These are phyloP conservation scores for Drosophila testacea DNA, from an alignment of 2,888 invertebrate genomes.

Conservation along the genomic window DNA sequence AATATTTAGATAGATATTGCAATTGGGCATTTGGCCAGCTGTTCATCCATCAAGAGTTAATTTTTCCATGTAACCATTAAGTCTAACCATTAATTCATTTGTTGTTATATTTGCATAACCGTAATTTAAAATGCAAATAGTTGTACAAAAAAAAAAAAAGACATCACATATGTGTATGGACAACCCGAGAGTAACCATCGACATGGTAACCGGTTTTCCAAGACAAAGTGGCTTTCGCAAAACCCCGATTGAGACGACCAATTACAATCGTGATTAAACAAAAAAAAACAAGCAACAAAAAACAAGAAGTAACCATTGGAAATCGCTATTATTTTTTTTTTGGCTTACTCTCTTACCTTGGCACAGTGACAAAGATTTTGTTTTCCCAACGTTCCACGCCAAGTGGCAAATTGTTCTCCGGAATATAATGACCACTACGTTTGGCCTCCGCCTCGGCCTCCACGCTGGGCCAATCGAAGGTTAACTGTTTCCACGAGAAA, in stretches of 20 bases:
- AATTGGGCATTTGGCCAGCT: background rate
- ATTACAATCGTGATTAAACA: slow-evolving; percentile 41
- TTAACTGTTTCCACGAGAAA: slow-evolving; percentile 90
- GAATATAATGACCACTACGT: slow-evolving; percentile 87
- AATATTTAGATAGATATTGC: background rate
- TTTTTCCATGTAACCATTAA: slow-evolving; percentile 39
- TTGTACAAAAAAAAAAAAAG: slow-evolving; percentile 36
- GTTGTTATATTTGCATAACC: slow-evolving; percentile 62
- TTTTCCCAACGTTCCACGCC: slow-evolving; percentile 90
- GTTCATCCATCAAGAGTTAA: slow-evolving; percentile 21
- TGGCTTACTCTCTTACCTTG: slow-evolving; percentile 85
- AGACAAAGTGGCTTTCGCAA: slow-evolving; percentile 63
- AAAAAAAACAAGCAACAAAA: slow-evolving; percentile 14
- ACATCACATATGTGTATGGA: slow-evolving; percentile 13
- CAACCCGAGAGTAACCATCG: slow-evolving; percentile 23
- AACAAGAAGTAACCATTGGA: slow-evolving; percentile 41
- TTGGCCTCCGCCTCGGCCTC: slow-evolving; percentile 88
- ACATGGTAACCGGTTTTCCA: slow-evolving; percentile 65
- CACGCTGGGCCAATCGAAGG: slow-evolving; percentile 89
- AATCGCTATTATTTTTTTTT: slow-evolving; percentile 20
- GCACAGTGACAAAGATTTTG: slow-evolving; percentile 90
- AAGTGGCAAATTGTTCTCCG: slow-evolving; percentile 89
- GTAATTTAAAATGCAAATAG: slow-evolving; percentile 58
- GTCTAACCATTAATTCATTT: slow-evolving; percentile 36
- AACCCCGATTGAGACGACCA: slow-evolving; percentile 46